phyloP scores from a whole-genome alignment of 2,797 vertebrate species.

The Sylvilagus floridanus region DNA sequence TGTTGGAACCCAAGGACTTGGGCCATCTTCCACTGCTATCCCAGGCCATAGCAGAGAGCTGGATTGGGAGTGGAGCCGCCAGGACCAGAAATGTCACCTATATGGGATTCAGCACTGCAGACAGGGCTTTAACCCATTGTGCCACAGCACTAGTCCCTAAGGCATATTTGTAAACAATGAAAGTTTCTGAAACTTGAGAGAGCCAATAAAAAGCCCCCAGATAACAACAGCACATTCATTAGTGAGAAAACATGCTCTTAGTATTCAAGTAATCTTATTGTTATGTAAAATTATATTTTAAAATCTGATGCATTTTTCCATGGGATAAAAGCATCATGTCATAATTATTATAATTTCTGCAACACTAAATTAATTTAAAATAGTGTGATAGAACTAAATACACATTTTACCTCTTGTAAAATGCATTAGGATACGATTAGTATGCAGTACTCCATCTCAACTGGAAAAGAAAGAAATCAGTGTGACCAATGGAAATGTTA shows the following conservation, averaged over 20 bases:
- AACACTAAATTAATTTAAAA: constrained; percentile 76
- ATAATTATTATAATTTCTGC: constrained; percentile 67
- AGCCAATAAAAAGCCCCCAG: constrained; percentile 36
- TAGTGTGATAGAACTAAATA: constrained; percentile 42
- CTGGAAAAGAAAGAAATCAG: constrained; percentile 78
- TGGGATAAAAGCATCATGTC: constrained; percentile 55
- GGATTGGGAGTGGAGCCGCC: too few relatives aligned
- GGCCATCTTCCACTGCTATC: too few relatives aligned
- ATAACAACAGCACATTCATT: constrained; percentile 57
- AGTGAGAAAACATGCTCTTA: constrained; percentile 47
- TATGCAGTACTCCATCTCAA: constrained; percentile 79
- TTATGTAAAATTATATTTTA: constrained; percentile 73
- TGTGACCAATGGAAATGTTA: constrained; percentile 83
- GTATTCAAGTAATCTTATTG: constrained; percentile 69
- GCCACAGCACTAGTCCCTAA: too few relatives aligned
- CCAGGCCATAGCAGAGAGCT: too few relatives aligned
- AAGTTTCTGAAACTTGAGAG: constrained; percentile 57
- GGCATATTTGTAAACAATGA: constrained; percentile 18
- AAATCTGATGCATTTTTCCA: constrained; percentile 51
- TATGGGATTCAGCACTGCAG: too few relatives aligned
- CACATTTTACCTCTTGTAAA: constrained; percentile 74
- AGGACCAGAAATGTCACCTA: too few relatives aligned
- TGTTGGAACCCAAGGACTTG: too few relatives aligned
- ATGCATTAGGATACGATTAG: constrained; percentile 77
- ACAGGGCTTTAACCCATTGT: too few relatives aligned